Evolutionary conservation across 2,113 vertebrate species (phyloP), one percentile per base, ranked within the genome.

Genomic region (Phalacrocorax carbo): DNA sequence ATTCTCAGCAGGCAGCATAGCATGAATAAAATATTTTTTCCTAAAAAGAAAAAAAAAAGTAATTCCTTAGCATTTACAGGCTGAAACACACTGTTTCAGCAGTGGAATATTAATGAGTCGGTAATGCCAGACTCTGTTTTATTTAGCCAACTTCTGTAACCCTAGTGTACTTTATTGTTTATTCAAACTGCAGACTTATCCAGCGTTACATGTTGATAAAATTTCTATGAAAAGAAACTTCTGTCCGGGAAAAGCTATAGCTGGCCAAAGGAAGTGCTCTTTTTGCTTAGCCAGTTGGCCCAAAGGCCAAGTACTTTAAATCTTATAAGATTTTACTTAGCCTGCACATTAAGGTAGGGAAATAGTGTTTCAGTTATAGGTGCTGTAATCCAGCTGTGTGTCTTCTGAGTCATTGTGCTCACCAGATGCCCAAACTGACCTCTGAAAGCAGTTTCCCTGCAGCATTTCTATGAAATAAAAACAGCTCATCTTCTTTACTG

Each of bases 151-250:
- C n/a, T 91, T 79, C 73, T 72, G 23, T 82, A 87, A 46, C 44
- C 40, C 61, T 85, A 29, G 18, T 88, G 58, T 85, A 46, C 49
- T 87, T 96, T 26, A 71, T 91, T 87, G 54, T 91, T 95, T 96
- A 62, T 58, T 92, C 75, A 73, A 83, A 82, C 51, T 69, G 38
- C 54, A 77, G 54, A 54, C 54, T 82, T 73, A 70, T 30, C 62
- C 76, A 94, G 55, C 5, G 1, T 85, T 94, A 42, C 23, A 34
- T 34, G n/a, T 93, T 94, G 93, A 95, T 94, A 93, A 96, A 73
- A 84, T 30, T 88, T 73, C 51, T 55, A 27, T 73, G 71, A 92
- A 86, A 93, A 93, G 76, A 92, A 88, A 48, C 71, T 86, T 86
- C 62, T 96, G 82, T 82, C 54, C 90, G 58, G 38, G n/a, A 90